Percentiles rank a stretch among this genome's conserved stretches.
These are phyloP conservation scores for Hylaea fasciaria DNA, from an alignment of 2,888 invertebrate genomes.

Conservation along the genomic window DNA sequence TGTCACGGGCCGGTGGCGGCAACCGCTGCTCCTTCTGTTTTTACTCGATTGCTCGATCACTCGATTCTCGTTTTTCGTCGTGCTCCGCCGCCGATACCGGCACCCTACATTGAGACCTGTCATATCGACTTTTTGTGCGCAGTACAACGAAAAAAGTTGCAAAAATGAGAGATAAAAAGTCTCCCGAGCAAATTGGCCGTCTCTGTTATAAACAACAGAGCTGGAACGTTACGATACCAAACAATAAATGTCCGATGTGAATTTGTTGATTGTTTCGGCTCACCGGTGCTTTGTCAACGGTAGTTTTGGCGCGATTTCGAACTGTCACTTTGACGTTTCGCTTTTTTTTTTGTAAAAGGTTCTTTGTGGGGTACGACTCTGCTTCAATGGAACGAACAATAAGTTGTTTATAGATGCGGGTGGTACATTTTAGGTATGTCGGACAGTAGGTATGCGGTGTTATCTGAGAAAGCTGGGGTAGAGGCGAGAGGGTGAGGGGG, in stretches of 20 bases:
- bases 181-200: conserved; percentile 82
- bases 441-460: conserved; percentile 50
- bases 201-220: conserved; percentile 83
- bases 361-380: conserved; percentile 32
- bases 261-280: conserved; percentile 80
- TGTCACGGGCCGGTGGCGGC: conserved; percentile 73
- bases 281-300: conserved; percentile 68
- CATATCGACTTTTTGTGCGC: conserved; percentile 82
- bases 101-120: conserved; percentile 74
- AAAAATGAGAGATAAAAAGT: conserved; percentile 75
- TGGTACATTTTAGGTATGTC: conserved; percentile 39
- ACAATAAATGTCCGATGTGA: conserved; percentile 83
- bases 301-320: conserved; percentile 75
- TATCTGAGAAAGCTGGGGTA: conserved; percentile 68
- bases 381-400: conserved; percentile 39
- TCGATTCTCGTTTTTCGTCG: conserved; percentile 77
- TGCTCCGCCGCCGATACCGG: conserved; percentile 73
- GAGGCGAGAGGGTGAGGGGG: conserved; percentile 58
- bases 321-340: conserved; percentile 69
- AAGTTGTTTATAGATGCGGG: conserved; percentile 48
- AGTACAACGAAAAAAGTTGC: conserved; percentile 72
- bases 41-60: conserved; percentile 79
- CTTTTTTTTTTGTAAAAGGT: conserved; percentile 54
- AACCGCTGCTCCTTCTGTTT: conserved; percentile 72
- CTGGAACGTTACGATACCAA: conserved; percentile 81